Conservation (phyloP, 2,113 vertebrate species). For the Raja brachyura region DNA sequence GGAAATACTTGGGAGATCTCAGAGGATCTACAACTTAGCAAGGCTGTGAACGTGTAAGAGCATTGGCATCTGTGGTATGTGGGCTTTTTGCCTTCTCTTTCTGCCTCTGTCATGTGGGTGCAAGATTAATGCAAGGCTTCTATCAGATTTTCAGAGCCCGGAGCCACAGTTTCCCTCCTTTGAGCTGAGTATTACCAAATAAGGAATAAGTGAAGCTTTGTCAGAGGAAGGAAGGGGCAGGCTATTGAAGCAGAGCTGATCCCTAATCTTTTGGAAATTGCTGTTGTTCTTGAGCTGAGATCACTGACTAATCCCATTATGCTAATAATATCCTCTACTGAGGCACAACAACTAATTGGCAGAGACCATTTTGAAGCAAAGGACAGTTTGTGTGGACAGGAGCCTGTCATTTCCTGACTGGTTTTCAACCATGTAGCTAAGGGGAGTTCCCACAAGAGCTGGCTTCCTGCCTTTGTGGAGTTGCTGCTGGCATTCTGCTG, state of each 20-base stretch:
- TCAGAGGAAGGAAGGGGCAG: neutral
- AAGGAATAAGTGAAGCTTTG: neutral
- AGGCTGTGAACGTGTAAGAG: neutral
- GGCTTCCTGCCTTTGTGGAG: constrained; percentile 7
- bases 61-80: neutral
- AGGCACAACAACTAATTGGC: neutral
- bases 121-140: neutral
- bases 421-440: neutral
- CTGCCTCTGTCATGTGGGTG: neutral
- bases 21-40: neutral
- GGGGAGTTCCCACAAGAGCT: neutral
- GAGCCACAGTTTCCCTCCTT: neutral
- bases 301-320: neutral
- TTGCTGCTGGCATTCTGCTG: neutral
- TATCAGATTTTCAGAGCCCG: neutral
- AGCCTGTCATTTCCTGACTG: neutral
- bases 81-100: neutral
- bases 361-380: too few species aligned
- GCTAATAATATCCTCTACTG: neutral
- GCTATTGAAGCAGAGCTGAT: neutral
- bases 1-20: neutral
- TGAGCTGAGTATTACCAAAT: constrained; percentile 24
- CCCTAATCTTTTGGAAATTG: neutral
- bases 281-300: neutral
- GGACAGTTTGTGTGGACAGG: neutral